phyloP scores from a whole-genome alignment of 1,140 invertebrate species.

The Pteromalus puparum region DNA sequence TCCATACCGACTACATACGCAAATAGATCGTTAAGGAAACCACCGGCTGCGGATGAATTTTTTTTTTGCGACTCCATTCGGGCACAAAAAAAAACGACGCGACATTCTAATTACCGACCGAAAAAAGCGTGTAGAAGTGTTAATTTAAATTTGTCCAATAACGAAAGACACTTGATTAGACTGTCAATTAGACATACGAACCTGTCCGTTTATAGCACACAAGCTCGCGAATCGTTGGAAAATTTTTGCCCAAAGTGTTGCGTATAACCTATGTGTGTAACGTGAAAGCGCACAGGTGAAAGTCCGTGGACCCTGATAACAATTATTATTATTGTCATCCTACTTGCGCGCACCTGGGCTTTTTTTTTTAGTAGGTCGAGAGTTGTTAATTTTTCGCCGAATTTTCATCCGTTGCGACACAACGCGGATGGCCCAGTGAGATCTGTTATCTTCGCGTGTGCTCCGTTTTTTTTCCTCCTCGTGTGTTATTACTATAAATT shows the following conservation, averaged over 20 bases:
- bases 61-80: too few relatives aligned
- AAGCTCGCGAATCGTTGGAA: too few relatives aligned
- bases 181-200: too few relatives aligned
- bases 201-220: too few relatives aligned
- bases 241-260: too few relatives aligned
- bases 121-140: too few relatives aligned
- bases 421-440: background rate
- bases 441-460: background rate
- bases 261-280: background rate
- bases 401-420: too few relatives aligned
- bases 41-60: too few relatives aligned
- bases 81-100: too few relatives aligned
- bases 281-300: slow-evolving; percentile 28
- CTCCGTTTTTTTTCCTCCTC: background rate
- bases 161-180: background rate
- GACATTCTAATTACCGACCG: too few relatives aligned
- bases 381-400: background rate
- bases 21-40: background rate
- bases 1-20: background rate
- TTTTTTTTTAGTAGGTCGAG: background rate
- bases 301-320: background rate
- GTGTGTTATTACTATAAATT: background rate
- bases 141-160: too few relatives aligned
- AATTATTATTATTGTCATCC: slow-evolving; percentile 28
- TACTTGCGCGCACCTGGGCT: background rate